These are phyloP conservation scores for Diabrotica balteata DNA, from an alignment of 2,888 invertebrate genomes.

Conservation along the genomic window DNA sequence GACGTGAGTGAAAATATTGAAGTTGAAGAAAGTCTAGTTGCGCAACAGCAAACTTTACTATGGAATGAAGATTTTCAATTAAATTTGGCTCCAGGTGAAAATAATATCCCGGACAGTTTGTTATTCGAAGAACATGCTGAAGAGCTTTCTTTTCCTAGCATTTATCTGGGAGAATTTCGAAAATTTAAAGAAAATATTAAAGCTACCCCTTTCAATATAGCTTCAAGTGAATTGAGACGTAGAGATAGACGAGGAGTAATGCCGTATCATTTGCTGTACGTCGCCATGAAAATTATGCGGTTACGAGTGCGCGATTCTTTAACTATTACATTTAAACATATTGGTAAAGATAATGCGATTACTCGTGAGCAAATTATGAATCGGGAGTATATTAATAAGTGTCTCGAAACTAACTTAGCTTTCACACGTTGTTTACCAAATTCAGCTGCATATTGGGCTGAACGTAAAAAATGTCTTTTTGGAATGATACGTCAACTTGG, in stretches of 20 bases:
- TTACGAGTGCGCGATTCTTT: neutral
- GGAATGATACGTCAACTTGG: too few relatives aligned
- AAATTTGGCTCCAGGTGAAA: too few relatives aligned
- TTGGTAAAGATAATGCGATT: constrained; percentile 1
- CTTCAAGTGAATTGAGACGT: constrained; percentile 14
- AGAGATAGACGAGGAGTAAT: constrained; percentile 5
- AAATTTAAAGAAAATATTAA: constrained; percentile 6
- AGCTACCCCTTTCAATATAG: neutral
- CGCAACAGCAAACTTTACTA: too few relatives aligned
- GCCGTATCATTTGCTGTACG: neutral
- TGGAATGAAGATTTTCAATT: too few relatives aligned
- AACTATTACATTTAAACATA: constrained; percentile 2
- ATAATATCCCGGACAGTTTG: neutral
- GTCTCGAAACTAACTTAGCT: constrained; percentile 4
- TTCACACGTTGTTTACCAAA: constrained; percentile 8
- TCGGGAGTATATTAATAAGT: constrained; percentile 4
- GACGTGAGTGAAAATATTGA: constrained; percentile 1
- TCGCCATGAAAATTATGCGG: constrained; percentile 4
- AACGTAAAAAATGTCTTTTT: constrained; percentile 1
- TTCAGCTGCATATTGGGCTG: constrained; percentile 12
- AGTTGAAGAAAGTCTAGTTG: constrained; percentile 1
- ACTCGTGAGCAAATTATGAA: constrained; percentile 4
- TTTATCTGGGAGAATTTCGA: constrained; percentile 8
- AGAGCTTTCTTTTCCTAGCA: constrained; percentile 13
- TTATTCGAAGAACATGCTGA: constrained; percentile 18